These are phyloP conservation scores for Neotoxoptera formosana DNA, from an alignment of 1,140 invertebrate genomes.

Conservation along the genomic window DNA sequence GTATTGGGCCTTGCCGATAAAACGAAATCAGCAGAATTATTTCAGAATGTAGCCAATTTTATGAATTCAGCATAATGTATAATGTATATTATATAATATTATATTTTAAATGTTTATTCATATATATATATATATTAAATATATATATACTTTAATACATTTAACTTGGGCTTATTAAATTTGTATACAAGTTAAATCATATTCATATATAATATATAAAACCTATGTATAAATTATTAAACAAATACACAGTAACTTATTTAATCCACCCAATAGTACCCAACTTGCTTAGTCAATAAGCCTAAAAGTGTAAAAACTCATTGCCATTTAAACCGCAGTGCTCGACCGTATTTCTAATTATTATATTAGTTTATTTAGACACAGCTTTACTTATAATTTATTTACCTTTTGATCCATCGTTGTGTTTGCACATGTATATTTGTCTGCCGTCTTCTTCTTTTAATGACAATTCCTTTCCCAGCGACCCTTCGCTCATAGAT, in stretches of 20 bases:
- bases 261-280: neutral
- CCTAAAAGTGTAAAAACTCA: neutral
- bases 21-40: neutral
- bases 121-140: no score
- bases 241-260: neutral
- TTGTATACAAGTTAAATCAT: slow-evolving; percentile 32
- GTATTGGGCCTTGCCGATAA: neutral
- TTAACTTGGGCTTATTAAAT: slow-evolving; percentile 35
- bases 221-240: neutral
- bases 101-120: neutral
- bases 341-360: neutral
- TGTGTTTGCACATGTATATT: slow-evolving; percentile 20
- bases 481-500: neutral
- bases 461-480: neutral
- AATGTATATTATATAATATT: no score
- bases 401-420: slow-evolving; percentile 33
- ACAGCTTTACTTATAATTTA: neutral
- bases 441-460: neutral
- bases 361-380: neutral
- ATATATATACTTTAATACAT: neutral
- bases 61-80: neutral
- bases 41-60: neutral
- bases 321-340: neutral
- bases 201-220: neutral
- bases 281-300: neutral